Evolutionary conservation across 2,113 vertebrate genomes (phyloP).

Genomic region (Oreamnos americanus): DNA sequence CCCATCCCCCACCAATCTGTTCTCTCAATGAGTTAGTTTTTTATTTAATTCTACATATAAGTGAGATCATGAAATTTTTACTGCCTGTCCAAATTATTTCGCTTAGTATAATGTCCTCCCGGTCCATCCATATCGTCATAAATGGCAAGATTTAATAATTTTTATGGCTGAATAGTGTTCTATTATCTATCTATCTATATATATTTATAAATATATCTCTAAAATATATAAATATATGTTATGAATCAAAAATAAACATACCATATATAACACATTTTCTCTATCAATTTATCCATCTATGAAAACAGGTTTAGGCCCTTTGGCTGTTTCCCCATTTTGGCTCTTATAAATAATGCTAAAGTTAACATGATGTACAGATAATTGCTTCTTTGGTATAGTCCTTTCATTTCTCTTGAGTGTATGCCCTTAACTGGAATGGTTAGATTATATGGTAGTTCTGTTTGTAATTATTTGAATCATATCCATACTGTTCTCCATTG

Average conservation of each 20-base stretch:
- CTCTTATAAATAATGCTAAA: background rate
- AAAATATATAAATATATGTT: background rate
- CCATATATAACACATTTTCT: background rate
- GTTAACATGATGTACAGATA: background rate
- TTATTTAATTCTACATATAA: background rate
- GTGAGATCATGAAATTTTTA: background rate
- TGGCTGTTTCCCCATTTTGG: background rate
- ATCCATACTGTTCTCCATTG: background rate
- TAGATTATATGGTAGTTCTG: background rate
- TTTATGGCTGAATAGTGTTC: background rate
- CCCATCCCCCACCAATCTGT: background rate
- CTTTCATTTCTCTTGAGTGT: background rate
- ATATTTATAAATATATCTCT: background rate
- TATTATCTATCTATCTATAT: background rate
- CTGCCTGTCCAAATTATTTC: background rate
- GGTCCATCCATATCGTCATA: background rate
- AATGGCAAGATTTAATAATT: background rate
- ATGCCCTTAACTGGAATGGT: background rate
- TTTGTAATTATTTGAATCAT: background rate
- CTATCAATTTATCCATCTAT: background rate
- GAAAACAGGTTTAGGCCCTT: background rate
- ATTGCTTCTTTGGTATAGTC: background rate
- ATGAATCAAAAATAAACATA: background rate
- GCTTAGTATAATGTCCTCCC: background rate
- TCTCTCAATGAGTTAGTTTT: background rate